Conservation (phyloP, 92 coral and sea anemone genomes). For the Hydrozoanthus gracilis region DNA sequence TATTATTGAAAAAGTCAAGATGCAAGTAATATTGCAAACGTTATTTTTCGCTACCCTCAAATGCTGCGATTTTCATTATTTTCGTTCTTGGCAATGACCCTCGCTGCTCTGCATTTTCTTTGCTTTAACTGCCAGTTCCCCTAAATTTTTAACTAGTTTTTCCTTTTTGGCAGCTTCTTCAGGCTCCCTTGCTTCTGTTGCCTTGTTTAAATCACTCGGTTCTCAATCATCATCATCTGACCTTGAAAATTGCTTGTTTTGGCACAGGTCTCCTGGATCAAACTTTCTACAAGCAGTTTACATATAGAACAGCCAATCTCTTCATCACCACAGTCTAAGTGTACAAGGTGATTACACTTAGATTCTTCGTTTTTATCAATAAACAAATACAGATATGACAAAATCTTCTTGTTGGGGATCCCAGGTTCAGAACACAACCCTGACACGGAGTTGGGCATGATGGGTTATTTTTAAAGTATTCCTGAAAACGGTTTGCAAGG, state of each 20-base stretch:
- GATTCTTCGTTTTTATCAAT: constrained; percentile 3
- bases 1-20: not conserved
- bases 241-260: constrained; percentile 26
- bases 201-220: not conserved
- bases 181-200: not conserved
- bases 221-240: constrained; percentile 9
- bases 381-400: constrained; percentile 35
- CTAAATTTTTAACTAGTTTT: constrained; percentile 29
- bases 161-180: constrained; percentile 26
- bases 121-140: constrained; percentile 46
- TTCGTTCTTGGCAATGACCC: constrained; percentile 44
- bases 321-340: not conserved
- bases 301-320: constrained; percentile 29
- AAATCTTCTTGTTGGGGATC: constrained; percentile 36
- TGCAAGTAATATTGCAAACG: not conserved
- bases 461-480: constrained; percentile 35
- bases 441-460: constrained; percentile 12
- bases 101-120: constrained; percentile 39
- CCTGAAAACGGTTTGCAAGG: constrained; percentile 27
- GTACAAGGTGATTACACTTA: constrained; percentile 43
- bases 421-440: constrained; percentile 33
- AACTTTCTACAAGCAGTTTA: constrained; percentile 14
- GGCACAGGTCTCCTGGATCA: constrained; percentile 34
- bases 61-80: constrained; percentile 22
- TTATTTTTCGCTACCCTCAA: not conserved